Evolutionary conservation across 1,140 invertebrate species (phyloP), one percentile per base, ranked within the genome.

Genomic region (Trachymyrmex cornetzi): DNA sequence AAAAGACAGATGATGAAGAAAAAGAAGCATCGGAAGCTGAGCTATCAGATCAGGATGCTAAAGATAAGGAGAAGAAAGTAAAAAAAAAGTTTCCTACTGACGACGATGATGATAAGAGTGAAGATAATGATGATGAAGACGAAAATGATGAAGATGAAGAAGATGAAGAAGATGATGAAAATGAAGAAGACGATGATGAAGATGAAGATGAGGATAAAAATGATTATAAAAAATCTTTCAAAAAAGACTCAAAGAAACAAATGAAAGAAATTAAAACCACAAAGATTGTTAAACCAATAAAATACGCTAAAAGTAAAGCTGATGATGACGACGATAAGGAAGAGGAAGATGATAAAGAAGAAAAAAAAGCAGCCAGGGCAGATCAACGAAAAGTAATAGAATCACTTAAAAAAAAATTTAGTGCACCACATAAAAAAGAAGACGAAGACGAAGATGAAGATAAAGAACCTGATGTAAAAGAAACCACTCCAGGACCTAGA

Each of bases 151-250:
- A 44, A 0, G 38, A 50, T 7, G 72, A 74, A 4, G 86, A 89
- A 11, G 74, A 80, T 1, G 80, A 88, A 0, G 19, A 63, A n/a
- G 79, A 63, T 5, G 81, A 85, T 3, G 85, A 90, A 16, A 77
- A 80, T 2, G 79, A 77, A 7, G 74, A 89, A 2, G 77, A 89
- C 0, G 55, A 81, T 0, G 61, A 88, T 2, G 63, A 71, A 5
- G 72, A 87, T 16, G 63, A 88, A 3, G 72, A 85, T 22, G 81
- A 88, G 50, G 82, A 89, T 14, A 57, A 80, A 27, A 34, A 71
- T 9, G 50, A 22, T 19, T 22, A 27, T 3, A 53, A 48, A 30
- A 82, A 72, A 14, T n/a, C 2, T 27, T 24, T 50, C 12, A 87
- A 88, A 24, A 87, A 75, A 67, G 72, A 34, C 27, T 53, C 12